Conservation (phyloP, 2,888 invertebrate species). For the Melieria picta region DNA sequence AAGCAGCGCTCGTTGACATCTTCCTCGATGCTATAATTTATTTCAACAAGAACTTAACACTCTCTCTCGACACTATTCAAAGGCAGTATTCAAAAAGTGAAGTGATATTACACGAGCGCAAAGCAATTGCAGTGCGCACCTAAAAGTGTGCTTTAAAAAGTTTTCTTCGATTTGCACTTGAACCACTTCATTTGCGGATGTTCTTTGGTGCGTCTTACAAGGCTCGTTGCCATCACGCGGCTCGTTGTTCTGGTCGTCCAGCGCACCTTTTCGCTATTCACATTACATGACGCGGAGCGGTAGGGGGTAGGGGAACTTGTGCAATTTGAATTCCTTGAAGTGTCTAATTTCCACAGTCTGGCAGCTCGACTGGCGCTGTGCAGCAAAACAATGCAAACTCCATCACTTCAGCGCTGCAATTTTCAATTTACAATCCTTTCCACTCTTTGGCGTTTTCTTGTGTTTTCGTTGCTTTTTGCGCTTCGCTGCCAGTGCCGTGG, state of each 20-base stretch:
- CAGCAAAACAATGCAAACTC: no score
- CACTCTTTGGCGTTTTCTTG: background rate
- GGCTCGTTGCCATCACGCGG: no score
- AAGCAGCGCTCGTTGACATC: no score
- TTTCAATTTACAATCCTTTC: background rate
- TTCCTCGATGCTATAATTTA: no score
- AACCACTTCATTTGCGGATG: conserved; percentile 13
- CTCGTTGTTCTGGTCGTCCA: no score
- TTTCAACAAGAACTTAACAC: no score
- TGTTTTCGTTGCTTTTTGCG: background rate
- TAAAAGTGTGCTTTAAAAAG: conserved; percentile 19
- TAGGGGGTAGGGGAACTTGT: background rate
- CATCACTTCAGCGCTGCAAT: background rate
- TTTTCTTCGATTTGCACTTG: conserved; percentile 24
- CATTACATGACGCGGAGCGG: no score
- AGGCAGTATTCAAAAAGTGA: no score
- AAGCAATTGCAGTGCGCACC: conserved; percentile 7
- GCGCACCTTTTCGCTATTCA: no score
- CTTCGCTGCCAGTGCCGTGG: background rate
- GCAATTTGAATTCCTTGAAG: conserved; percentile 12
- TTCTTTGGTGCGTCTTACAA: no score
- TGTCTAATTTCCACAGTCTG: conserved; percentile 13
- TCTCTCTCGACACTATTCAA: no score
- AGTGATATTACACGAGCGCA: background rate
- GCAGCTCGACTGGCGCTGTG: background rate